These are phyloP conservation scores for Platalea minor DNA, from an alignment of 2,797 vertebrate genomes.

Conservation along the genomic window DNA sequence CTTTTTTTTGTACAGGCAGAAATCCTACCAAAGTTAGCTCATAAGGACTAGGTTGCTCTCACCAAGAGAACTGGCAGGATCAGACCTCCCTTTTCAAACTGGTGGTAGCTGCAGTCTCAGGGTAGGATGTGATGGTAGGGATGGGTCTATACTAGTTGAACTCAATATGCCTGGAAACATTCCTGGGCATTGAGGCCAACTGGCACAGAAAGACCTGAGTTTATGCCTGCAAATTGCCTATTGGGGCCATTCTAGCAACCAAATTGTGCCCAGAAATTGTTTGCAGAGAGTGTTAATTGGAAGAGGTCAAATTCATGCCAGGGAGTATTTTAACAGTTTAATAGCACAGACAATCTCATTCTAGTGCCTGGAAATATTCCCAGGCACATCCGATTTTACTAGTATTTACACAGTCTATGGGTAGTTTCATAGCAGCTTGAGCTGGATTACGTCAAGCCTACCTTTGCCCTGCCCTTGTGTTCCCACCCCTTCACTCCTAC, in stretches of 20 bases:
- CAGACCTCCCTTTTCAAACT: not conserved
- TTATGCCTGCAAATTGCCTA: not conserved
- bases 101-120: not conserved
- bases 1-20: not conserved
- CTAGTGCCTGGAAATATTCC: conserved; percentile 36
- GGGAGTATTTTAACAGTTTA: conserved; percentile 6
- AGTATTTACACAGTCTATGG: not conserved
- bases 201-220: not conserved
- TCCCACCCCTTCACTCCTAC: not conserved
- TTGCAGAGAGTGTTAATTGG: conserved; percentile 8
- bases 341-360: not conserved
- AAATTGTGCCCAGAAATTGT: conserved; percentile 28
- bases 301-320: conserved; percentile 41
- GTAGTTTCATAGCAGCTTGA: not conserved
- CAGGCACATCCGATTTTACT: not conserved
- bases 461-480: conserved; percentile 15
- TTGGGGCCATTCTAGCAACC: not conserved
- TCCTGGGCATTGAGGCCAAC: conserved; percentile 10
- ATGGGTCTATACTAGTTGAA: conserved; percentile 29
- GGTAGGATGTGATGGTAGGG: not conserved
- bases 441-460: not conserved
- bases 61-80: not conserved
- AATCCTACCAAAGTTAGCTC: not conserved
- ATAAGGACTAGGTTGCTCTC: not conserved
- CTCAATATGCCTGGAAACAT: conserved; percentile 6